Evolutionary conservation across 2,113 vertebrate species (phyloP), one percentile per base, ranked within the genome.

Genomic region (Ptyas mucosa): DNA sequence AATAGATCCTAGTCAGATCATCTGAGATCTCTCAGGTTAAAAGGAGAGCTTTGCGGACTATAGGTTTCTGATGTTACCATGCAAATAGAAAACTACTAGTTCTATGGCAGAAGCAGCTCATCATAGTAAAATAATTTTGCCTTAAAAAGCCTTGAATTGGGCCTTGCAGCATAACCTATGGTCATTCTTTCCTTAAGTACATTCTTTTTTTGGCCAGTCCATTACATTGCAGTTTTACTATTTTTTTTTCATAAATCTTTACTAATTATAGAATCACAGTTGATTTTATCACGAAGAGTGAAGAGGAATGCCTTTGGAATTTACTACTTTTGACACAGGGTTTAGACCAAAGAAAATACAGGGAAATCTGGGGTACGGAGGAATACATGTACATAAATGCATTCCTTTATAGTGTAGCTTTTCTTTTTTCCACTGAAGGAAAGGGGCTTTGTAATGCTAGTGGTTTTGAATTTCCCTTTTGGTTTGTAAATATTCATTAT

Each of bases 391-490:
- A 24, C 8, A 69, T 20, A 52, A 51, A 90, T 52, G 18, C 11
- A 29, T 10, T 49, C 69, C 15, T 53, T 3, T 54, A 5, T 49
- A 12, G 43, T 52, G 55, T 51, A 49, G 1, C 5, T 34, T 58
- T 39, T 34, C 21, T 54, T n/a, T 21, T 10, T 6, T 18, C 11
- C 81, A 10, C 20, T 2, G 2, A 24, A 12, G 26, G 39, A 53
- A 81, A 57, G 11, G 43, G 18, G n/a, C 51, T 91, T 81, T 55
- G 14, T 75, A 14, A 46, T 57, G 21, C n/a, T 18, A 3, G 54
- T 34, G 8, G 85, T 11, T 29, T 14, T 54, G 58, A 29, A 43
- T 90, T 61, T 21, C 1, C 0, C 75, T 46, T 85, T 0, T 0
- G 0, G 21, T 24, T 1, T 51, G 92, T 69, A 90, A 12, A 89